Percentiles rank a stretch among this genome's conserved stretches.
These are phyloP conservation scores for Typhlomys cinereus DNA, from an alignment of 2,113 vertebrate species.

Conservation along the genomic window DNA sequence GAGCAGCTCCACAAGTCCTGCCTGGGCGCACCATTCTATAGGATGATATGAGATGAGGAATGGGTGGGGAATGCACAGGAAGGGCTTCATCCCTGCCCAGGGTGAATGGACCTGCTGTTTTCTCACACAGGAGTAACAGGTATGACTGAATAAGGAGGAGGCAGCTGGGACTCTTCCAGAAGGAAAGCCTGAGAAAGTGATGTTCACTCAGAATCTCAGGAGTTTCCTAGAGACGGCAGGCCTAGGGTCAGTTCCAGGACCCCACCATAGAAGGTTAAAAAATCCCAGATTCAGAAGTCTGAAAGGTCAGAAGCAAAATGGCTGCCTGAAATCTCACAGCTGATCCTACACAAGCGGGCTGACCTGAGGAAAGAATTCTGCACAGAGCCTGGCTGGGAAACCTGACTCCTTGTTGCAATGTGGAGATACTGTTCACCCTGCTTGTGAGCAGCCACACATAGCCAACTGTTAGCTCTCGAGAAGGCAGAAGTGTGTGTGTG, in stretches of 20 bases:
- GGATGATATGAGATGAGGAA: background rate
- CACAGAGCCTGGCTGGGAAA: accelerated
- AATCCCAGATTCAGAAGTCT: background rate
- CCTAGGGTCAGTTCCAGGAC: background rate
- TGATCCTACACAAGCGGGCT: background rate
- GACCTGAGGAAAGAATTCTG: background rate
- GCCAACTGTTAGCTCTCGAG: no score
- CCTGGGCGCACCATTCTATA: no score
- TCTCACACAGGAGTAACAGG: background rate
- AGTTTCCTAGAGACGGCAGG: background rate
- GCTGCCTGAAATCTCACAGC: background rate
- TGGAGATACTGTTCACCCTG: background rate
- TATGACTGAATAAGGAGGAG: background rate
- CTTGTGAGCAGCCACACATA: no score
- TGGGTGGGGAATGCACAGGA: background rate
- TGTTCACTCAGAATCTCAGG: background rate
- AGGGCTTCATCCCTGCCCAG: no score
- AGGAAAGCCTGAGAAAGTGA: background rate
- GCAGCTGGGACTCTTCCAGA: background rate
- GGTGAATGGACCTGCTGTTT: background rate
- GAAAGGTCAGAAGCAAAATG: no score
- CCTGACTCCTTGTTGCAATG: accelerated
- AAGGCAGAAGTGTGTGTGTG: no score
- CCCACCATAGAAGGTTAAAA: background rate
- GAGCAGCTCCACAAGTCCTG: no score